Evolutionary conservation across 2,797 vertebrate genomes (phyloP).

Genomic region (Meda fulgida): DNA sequence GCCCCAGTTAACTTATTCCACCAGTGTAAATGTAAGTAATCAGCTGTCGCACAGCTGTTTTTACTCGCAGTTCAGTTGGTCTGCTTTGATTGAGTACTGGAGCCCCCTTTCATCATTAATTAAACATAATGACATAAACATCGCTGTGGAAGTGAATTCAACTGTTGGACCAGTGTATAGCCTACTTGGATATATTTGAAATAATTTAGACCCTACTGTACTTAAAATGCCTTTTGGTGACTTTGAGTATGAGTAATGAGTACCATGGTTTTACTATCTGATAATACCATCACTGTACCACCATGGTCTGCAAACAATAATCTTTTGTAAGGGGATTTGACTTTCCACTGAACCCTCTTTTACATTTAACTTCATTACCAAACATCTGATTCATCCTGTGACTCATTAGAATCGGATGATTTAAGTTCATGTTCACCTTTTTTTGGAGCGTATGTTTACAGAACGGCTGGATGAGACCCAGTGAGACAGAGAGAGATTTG

Average conservation of each 20-base stretch:
- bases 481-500: neutral
- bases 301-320: neutral
- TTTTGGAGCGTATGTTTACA: conserved; percentile 20
- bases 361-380: conserved; percentile 9
- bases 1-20: conserved; percentile 22
- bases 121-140: neutral
- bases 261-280: neutral
- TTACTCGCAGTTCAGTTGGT: neutral
- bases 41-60: neutral
- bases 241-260: neutral
- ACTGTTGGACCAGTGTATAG: neutral
- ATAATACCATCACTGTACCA: neutral
- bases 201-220: neutral
- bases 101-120: neutral
- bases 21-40: neutral
- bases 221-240: neutral
- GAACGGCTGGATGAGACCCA: conserved; percentile 7
- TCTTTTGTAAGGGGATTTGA: conserved; percentile 1
- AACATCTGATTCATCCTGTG: conserved; percentile 31
- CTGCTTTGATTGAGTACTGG: neutral
- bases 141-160: neutral
- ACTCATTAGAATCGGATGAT: conserved; percentile 25
- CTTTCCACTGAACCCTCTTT: conserved; percentile 16
- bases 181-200: no score
- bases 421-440: neutral